A percentile compares a stretch with the other conserved stretches of the same genome.
Conservation (phyloP, 2,797 vertebrate genomes). For the Garrulus glandarius region DNA sequence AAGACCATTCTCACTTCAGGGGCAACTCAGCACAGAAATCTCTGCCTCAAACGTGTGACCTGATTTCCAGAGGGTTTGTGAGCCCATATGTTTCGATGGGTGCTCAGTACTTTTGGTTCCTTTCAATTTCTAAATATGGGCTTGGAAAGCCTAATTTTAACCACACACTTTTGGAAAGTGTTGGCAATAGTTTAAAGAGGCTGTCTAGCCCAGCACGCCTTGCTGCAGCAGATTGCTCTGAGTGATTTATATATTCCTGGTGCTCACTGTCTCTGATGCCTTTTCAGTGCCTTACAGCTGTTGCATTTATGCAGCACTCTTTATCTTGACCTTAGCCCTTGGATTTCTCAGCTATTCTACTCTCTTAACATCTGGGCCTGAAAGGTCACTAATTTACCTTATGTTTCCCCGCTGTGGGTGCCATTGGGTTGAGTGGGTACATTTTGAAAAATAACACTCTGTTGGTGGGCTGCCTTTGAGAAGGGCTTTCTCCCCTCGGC, state of each 20-base stretch:
- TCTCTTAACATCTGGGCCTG: slow-evolving; percentile 58
- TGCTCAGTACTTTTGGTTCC: slow-evolving; percentile 37
- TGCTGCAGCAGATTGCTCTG: slow-evolving; percentile 10
- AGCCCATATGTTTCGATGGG: slow-evolving; percentile 19
- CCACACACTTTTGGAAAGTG: slow-evolving; percentile 37
- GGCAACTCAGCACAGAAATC: not conserved
- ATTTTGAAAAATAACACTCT: slow-evolving; percentile 57
- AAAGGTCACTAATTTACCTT: slow-evolving; percentile 66
- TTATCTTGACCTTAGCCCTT: slow-evolving; percentile 64
- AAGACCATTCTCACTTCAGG: not conserved
- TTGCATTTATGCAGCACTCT: slow-evolving; percentile 64
- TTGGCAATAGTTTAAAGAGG: slow-evolving; percentile 62
- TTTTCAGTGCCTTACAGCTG: slow-evolving; percentile 66
- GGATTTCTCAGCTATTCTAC: slow-evolving; percentile 54
- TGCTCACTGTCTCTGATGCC: slow-evolving; percentile 40
- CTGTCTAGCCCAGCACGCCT: slow-evolving; percentile 50
- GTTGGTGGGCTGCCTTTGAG: slow-evolving; percentile 58
- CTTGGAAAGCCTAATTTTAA: slow-evolving; percentile 56
- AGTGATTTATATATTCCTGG: slow-evolving; percentile 56
- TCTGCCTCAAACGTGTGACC: not conserved
- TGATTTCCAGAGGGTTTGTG: slow-evolving; percentile 5
- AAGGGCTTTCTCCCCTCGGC: not conserved
- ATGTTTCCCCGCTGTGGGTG: slow-evolving; percentile 47
- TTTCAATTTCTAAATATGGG: slow-evolving; percentile 46
- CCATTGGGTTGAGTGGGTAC: slow-evolving; percentile 48